These are phyloP conservation scores for Mycteria americana DNA, from an alignment of 2,797 vertebrate genomes.

Conservation along the genomic window DNA sequence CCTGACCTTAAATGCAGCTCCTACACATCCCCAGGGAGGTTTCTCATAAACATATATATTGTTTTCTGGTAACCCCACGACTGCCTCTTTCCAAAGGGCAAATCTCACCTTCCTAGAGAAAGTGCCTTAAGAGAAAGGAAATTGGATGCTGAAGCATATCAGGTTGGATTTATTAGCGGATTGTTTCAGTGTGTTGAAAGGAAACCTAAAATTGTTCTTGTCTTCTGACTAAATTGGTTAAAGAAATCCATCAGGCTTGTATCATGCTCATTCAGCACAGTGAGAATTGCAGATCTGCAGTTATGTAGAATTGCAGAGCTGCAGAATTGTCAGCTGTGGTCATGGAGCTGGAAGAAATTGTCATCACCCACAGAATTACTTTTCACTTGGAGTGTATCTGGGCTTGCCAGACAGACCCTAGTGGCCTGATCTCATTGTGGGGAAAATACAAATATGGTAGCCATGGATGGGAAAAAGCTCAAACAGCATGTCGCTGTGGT, in stretches of 20 bases:
- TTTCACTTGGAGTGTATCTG: neutral
- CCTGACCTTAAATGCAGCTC: neutral
- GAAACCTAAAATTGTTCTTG: neutral
- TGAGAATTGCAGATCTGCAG: neutral
- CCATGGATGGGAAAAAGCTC: neutral
- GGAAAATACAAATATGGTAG: neutral
- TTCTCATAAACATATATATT: neutral
- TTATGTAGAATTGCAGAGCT: neutral
- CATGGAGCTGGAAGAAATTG: neutral
- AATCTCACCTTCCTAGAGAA: neutral
- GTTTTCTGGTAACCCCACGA: neutral
- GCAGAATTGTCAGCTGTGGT: neutral
- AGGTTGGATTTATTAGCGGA: neutral
- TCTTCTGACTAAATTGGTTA: neutral
- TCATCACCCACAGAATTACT: neutral
- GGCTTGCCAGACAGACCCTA: neutral
- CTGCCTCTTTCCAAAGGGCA: neutral
- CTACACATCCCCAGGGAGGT: neutral
- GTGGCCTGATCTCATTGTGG: neutral
- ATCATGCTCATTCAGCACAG: neutral
- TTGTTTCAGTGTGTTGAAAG: neutral
- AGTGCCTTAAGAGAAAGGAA: neutral
- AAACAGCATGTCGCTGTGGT: neutral
- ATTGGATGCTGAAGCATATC: neutral
- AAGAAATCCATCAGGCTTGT: neutral